Percentiles rank a stretch among this genome's conserved stretches.
These are phyloP conservation scores for Sternarchorhynchus goeldii DNA, from an alignment of 2,797 vertebrate species.

Conservation along the genomic window DNA sequence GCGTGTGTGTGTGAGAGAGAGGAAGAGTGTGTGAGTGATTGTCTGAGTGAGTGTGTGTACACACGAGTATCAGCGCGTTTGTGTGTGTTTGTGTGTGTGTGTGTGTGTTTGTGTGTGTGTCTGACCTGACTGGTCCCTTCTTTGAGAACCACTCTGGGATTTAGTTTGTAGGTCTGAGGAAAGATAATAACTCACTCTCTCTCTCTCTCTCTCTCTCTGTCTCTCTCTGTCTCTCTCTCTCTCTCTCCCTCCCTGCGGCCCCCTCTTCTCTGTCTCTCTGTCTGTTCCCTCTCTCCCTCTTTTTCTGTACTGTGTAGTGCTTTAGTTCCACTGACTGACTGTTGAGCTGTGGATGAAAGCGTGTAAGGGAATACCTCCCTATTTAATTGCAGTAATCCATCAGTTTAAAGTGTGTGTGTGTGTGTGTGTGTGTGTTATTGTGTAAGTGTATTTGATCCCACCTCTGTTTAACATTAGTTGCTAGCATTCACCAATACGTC, in stretches of 20 bases:
- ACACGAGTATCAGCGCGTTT: too few species aligned
- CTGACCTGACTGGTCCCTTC: slow-evolving; percentile 31
- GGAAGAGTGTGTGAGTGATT: too few species aligned
- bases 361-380: slow-evolving; percentile 20
- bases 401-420: neutral
- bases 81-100: neutral
- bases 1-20: too few species aligned
- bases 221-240: slow-evolving; percentile 17
- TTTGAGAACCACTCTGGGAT: slow-evolving; percentile 34
- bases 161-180: slow-evolving; percentile 31
- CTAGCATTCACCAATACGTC: too few species aligned
- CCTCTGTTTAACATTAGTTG: too few species aligned
- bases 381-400: slow-evolving; percentile 14
- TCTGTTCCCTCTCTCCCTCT: too few species aligned
- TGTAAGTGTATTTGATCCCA: too few species aligned
- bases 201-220: slow-evolving; percentile 1
- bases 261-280: slow-evolving; percentile 1
- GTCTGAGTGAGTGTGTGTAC: too few species aligned
- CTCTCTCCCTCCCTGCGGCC: slow-evolving; percentile 1
- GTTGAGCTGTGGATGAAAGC: neutral
- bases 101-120: neutral
- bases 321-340: slow-evolving; percentile 5
- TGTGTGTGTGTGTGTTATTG: neutral
- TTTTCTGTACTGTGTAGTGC: neutral
- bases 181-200: slow-evolving; percentile 17